Conservation (phyloP, 2,888 invertebrate species). For the Encarsia formosa region DNA sequence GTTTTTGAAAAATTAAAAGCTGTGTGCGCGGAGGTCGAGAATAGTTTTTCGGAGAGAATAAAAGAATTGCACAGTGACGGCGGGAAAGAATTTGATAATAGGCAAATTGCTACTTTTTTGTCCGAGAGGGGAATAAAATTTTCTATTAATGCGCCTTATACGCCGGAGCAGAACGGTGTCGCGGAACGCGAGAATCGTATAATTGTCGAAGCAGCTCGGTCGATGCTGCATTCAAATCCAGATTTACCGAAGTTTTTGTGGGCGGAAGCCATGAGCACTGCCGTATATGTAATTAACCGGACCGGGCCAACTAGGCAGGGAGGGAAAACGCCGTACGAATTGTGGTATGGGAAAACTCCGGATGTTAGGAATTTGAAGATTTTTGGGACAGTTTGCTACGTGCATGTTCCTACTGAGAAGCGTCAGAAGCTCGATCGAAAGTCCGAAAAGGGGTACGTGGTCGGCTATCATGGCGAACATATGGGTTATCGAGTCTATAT, state of each 20-base stretch:
- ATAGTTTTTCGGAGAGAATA: neutral
- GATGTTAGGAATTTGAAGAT: neutral
- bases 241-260: slow-evolving; percentile 24
- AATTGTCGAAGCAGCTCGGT: slow-evolving; percentile 16
- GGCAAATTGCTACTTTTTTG: slow-evolving; percentile 10
- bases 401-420: neutral
- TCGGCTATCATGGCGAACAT: neutral
- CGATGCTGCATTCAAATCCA: neutral
- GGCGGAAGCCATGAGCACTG: slow-evolving; percentile 31
- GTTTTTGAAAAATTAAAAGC: neutral
- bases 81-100: slow-evolving; percentile 15
- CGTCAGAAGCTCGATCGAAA: neutral
- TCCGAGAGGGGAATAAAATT: slow-evolving; percentile 8
- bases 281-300: slow-evolving; percentile 19
- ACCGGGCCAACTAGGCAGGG: neutral
- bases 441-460: neutral
- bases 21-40: neutral
- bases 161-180: slow-evolving; percentile 26
- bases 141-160: slow-evolving; percentile 24
- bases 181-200: slow-evolving; percentile 23
- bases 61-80: neutral
- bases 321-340: neutral
- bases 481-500: neutral
- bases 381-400: neutral
- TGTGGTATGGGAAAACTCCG: neutral